Percentiles rank a stretch among this genome's conserved stretches.
phyloP scores from a whole-genome alignment of 1,140 invertebrate genomes.

The Drosophila orosa region DNA sequence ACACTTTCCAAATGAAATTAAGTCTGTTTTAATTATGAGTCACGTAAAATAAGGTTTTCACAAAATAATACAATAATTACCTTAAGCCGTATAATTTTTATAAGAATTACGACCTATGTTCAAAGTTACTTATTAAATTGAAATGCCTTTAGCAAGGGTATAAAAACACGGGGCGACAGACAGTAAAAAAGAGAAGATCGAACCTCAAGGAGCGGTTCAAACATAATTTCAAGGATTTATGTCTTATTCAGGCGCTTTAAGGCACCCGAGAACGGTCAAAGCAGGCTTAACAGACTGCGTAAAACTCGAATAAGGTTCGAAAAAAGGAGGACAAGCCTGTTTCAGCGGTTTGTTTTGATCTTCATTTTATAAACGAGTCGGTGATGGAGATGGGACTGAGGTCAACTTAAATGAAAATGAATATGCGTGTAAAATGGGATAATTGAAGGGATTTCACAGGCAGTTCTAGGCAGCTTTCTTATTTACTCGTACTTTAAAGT shows the following conservation, averaged over 20 bases:
- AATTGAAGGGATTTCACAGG: constrained; percentile 9
- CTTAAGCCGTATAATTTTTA: no score
- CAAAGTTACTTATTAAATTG: no score
- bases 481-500: no score
- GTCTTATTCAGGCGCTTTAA: constrained; percentile 19
- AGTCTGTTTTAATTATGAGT: neutral
- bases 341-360: constrained; percentile 18
- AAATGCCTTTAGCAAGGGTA: neutral
- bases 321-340: constrained; percentile 11
- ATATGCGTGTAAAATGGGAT: constrained; percentile 14
- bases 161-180: neutral
- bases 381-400: constrained; percentile 13
- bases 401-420: constrained; percentile 9
- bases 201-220: constrained; percentile 11
- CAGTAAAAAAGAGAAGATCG: neutral
- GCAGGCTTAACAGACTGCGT: constrained; percentile 3
- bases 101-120: neutral
- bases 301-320: constrained; percentile 4
- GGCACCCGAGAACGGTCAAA: constrained; percentile 17
- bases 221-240: constrained; percentile 22
- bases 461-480: neutral
- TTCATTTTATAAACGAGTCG: constrained; percentile 12
- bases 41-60: no score
- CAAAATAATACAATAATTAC: no score
- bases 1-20: neutral